Conservation (phyloP, 2,113 vertebrate species). For the Stegostoma tigrinum region DNA sequence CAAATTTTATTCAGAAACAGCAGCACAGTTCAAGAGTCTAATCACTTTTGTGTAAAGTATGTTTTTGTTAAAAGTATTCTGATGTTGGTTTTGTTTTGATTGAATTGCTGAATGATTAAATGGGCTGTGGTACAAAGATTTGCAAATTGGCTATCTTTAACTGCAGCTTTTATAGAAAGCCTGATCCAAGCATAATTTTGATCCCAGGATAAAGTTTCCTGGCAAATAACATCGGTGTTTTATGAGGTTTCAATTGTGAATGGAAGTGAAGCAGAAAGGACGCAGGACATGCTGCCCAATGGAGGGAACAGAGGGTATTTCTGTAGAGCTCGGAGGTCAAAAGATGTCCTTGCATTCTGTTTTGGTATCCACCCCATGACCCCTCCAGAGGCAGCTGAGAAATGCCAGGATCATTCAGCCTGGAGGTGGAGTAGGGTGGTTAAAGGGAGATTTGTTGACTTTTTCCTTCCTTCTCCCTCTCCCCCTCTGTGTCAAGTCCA, state of each 20-base stretch:
- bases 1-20: background rate
- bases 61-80: constrained; percentile 17
- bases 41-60: constrained; percentile 13
- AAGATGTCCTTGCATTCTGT: background rate
- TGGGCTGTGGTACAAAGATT: constrained; percentile 15
- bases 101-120: constrained; percentile 20
- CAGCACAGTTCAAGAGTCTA: background rate
- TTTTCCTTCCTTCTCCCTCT: background rate
- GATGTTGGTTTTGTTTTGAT: constrained; percentile 30
- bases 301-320: background rate
- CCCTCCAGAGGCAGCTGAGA: background rate
- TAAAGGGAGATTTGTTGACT: background rate
- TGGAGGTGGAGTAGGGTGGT: background rate
- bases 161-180: background rate
- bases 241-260: constrained; percentile 23
- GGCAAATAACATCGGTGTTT: background rate
- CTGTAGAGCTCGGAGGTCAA: background rate
- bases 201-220: constrained; percentile 13
- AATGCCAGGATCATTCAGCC: background rate
- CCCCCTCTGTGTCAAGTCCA: background rate
- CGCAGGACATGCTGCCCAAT: background rate
- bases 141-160: background rate
- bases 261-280: background rate
- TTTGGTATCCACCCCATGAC: background rate
- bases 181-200: constrained; percentile 19